Base-by-base conservation (phyloP, 1,140 invertebrate species). In the Papilio aristodemus region DNA sequence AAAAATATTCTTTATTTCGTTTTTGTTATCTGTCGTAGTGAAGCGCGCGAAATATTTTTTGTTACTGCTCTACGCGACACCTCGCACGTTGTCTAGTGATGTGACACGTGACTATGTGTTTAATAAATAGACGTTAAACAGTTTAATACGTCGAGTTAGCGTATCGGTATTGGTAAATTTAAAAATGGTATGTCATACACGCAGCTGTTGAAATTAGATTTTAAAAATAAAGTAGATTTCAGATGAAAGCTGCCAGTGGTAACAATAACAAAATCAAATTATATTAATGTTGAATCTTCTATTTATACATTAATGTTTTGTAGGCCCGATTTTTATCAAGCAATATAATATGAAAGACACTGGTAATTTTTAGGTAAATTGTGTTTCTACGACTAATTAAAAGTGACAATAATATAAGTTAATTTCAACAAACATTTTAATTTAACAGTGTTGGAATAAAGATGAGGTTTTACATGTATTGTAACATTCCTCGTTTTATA, bases 1-100 rank as follows among this genome's bases (percentile, higher is more conserved):
- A 58, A n/a, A n/a, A n/a, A 32, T 32, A 6, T 32, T 32, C 27
- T 41, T 64, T 54, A 54, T 50, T 62, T 64, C 39, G 54, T 58
- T 64, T 71, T 67, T 39, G 46, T 71, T 71, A 19, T 66, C 32
- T 43, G 41, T 50, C 3, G 32, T 77, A 77, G 76, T 77, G 79
- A 72, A 22, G 72, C 73, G 72, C 58, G 63, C 70, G 70, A 72
- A 75, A 67, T 68, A 63, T 62, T 69, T 77, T 76, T 74, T 66
- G 74, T 79, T 62, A 80, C 78, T 80, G 78, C 41, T 27, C 68
- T 25, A 7, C 62, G 41, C 43, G 43, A 22, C 22, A 17, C 25
- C 25, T 14, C 13, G 41, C 9, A 32, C 60, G 39, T 7, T 32
- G 14, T 17, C 14, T 66, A 66, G 77, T 77, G 77, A 77, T 75